phyloP scores from a whole-genome alignment of 2,797 vertebrate species.

The Hoplostethus mediterraneus region DNA sequence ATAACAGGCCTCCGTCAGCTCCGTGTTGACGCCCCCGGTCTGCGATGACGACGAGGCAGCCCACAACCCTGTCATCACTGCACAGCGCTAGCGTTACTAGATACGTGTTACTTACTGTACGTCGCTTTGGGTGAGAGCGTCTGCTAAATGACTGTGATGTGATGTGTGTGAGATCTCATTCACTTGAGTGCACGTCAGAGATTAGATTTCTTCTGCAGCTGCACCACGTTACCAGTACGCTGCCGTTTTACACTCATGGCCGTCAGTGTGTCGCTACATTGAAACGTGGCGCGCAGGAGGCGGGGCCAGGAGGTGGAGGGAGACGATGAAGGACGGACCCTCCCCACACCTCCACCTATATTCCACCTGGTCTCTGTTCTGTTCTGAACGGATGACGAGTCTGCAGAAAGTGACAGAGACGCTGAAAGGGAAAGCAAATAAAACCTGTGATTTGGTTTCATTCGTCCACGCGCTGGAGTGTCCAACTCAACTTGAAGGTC shows the following conservation, averaged over 20 bases:
- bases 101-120: not conserved
- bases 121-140: too few relatives aligned
- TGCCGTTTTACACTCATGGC: too few relatives aligned
- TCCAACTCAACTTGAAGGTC: too few relatives aligned
- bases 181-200: not conserved
- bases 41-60: not conserved
- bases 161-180: not conserved
- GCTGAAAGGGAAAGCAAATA: not conserved
- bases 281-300: too few relatives aligned
- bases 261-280: too few relatives aligned
- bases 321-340: constrained; percentile 3
- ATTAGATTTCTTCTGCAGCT: too few relatives aligned
- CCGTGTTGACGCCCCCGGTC: constrained; percentile 16
- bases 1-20: constrained; percentile 13
- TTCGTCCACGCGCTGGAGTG: too few relatives aligned
- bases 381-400: too few relatives aligned
- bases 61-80: not conserved
- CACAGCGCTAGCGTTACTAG: constrained; percentile 10
- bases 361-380: not conserved
- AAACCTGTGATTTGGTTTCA: constrained; percentile 3
- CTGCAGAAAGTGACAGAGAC: not conserved
- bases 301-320: not conserved
- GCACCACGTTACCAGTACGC: too few relatives aligned
- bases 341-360: not conserved
- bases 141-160: too few relatives aligned